A percentile compares a stretch with the other conserved stretches of the same genome.
These are phyloP conservation scores for Lysandra bellargus DNA, from an alignment of 2,888 invertebrate species.

Conservation along the genomic window DNA sequence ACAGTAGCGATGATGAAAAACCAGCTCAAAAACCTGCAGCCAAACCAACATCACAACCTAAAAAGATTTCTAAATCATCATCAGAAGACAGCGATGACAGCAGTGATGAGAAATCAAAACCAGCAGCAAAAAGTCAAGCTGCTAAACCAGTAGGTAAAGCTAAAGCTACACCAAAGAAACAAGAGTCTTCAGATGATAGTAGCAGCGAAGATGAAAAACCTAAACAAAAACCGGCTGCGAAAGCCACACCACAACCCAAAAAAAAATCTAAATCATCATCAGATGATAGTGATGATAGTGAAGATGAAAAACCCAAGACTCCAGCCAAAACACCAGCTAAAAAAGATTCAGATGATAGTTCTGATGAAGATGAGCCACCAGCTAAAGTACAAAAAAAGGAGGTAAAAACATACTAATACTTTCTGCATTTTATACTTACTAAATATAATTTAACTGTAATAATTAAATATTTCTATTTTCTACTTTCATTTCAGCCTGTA, in stretches of 20 bases:
- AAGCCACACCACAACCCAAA: constrained; percentile 31
- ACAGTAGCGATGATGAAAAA: constrained; percentile 64
- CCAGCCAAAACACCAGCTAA: constrained; percentile 45
- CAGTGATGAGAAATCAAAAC: constrained; percentile 48
- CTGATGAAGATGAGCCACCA: constrained; percentile 53
- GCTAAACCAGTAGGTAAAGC: constrained; percentile 43
- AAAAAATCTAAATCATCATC: constrained; percentile 41
- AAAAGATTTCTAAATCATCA: constrained; percentile 36
- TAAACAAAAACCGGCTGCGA: constrained; percentile 41
- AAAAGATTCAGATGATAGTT: constrained; percentile 60
- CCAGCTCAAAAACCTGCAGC: constrained; percentile 46
- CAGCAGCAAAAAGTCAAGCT: constrained; percentile 43
- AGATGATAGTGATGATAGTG: constrained; percentile 49
- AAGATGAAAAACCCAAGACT: constrained; percentile 46
- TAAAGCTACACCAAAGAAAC: constrained; percentile 49
- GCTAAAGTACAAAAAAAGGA: constrained; percentile 51
- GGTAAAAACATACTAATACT: constrained; percentile 31
- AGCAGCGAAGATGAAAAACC: constrained; percentile 61
- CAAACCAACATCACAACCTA: constrained; percentile 30
- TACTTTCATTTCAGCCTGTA: constrained; percentile 40
- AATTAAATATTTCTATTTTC: constrained; percentile 13
- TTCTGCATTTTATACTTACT: no score
- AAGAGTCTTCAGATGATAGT: constrained; percentile 61
- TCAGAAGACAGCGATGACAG: constrained; percentile 49
- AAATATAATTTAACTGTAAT: no score